Percentiles rank a stretch among this genome's conserved stretches.
phyloP scores from a whole-genome alignment of 2,113 vertebrate species.

The Anthoscopus minutus region DNA sequence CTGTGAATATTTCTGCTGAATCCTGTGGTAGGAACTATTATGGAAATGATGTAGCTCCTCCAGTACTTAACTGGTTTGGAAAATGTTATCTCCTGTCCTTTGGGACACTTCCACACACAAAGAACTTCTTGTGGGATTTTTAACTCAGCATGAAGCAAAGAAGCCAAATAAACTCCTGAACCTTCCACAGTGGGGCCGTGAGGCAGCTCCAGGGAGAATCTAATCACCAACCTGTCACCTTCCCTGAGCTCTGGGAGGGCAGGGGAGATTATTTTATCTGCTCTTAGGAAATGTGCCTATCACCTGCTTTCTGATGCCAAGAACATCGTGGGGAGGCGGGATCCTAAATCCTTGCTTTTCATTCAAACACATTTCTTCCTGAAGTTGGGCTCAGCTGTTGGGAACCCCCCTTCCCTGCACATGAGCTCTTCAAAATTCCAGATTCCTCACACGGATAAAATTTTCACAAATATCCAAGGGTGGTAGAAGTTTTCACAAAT shows the following conservation, averaged over 20 bases:
- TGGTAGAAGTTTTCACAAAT: neutral
- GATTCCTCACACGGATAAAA: accelerated
- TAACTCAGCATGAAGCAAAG: neutral
- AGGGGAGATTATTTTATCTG: neutral
- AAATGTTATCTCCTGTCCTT: neutral
- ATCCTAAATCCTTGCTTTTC: neutral
- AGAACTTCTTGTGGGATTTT: neutral
- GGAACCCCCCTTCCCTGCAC: neutral
- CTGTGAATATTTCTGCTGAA: neutral
- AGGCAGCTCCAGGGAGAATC: neutral
- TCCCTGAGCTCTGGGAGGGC: neutral
- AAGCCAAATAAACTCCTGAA: slow-evolving; percentile 17
- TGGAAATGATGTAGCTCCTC: neutral
- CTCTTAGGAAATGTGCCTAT: neutral
- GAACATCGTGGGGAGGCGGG: neutral
- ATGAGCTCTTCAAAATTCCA: neutral
- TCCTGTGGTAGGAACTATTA: neutral
- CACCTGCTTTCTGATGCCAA: neutral
- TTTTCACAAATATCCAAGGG: neutral
- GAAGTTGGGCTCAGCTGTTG: neutral
- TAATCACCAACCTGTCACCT: neutral
- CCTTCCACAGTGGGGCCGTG: neutral
- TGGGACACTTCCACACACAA: neutral
- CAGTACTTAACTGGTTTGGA: neutral
- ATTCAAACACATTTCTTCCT: neutral